Conservation (phyloP, 2,888 invertebrate species). For the Harmothoe impar region DNA sequence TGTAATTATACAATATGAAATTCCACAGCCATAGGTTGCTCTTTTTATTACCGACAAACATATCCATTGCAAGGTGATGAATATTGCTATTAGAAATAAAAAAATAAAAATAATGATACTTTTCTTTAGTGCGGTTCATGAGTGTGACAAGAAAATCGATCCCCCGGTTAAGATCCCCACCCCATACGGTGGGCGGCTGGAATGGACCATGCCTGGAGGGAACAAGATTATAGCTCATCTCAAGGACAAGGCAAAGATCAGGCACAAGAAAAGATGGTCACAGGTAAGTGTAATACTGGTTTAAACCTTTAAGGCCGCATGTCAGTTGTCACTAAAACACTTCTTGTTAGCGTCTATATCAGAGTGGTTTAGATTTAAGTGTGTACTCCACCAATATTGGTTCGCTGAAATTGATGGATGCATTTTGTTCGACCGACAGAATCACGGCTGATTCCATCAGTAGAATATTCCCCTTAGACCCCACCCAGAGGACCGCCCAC, state of each 20-base stretch:
- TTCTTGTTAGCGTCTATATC: neutral
- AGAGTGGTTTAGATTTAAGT: neutral
- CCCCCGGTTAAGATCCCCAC: constrained; percentile 88
- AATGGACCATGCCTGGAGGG: constrained; percentile 93
- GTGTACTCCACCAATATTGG: neutral
- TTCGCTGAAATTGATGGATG: no score
- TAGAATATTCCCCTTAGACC: no score
- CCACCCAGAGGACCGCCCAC: no score
- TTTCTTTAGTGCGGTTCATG: constrained; percentile 45
- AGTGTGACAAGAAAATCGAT: constrained; percentile 17
- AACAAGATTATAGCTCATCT: constrained; percentile 93
- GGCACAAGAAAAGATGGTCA: constrained; percentile 96
- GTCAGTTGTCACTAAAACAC: neutral
- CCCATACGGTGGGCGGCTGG: constrained; percentile 93
- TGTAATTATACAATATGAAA: no score
- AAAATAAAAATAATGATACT: no score
- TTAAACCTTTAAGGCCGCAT: neutral
- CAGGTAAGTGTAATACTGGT: constrained; percentile 85
- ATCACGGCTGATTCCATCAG: no score
- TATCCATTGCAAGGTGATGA: no score
- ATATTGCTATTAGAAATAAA: no score
- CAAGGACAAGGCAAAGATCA: constrained; percentile 94
- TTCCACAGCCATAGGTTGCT: no score
- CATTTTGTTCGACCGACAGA: no score
- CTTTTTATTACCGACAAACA: no score